A percentile compares a stretch with the other conserved stretches of the same genome.
Evolutionary conservation across 2,888 invertebrate genomes (phyloP).

Genomic region (Agriopis leucophaearia): DNA sequence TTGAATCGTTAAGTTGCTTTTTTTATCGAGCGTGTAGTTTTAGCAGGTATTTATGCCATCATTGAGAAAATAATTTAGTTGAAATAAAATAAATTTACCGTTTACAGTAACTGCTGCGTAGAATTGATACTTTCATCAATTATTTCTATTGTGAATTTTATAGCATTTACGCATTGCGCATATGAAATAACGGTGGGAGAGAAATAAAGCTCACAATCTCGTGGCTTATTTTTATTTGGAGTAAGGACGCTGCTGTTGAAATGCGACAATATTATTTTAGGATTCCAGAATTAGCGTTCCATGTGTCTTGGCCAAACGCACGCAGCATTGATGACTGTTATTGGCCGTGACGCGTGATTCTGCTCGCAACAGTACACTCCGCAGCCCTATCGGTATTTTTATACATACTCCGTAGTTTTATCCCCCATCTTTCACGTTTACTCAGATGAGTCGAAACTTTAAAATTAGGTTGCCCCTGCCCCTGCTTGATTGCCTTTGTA

Average conservation of each 20-base stretch:
- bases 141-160: constrained; percentile 16
- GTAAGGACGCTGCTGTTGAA: constrained; percentile 51
- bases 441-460: constrained; percentile 79
- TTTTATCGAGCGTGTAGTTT: constrained; percentile 46
- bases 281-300: constrained; percentile 75
- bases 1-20: constrained; percentile 42
- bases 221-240: constrained; percentile 31
- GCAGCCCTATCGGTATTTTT: constrained; percentile 77
- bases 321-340: constrained; percentile 81
- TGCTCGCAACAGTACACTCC: constrained; percentile 60
- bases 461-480: constrained; percentile 75
- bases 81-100: constrained; percentile 19
- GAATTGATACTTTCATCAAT: constrained; percentile 16
- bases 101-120: constrained; percentile 18
- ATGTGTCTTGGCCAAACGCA: constrained; percentile 79
- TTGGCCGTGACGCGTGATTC: constrained; percentile 78
- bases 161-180: neutral
- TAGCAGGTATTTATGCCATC: constrained; percentile 41
- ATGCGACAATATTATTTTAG: constrained; percentile 60
- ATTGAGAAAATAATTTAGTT: constrained; percentile 29
- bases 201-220: neutral
- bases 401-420: constrained; percentile 53
- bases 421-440: constrained; percentile 70
- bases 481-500: constrained; percentile 56
- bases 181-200: neutral